Evolutionary conservation across 2,113 vertebrate species (phyloP).

Genomic region (Hypanus sabinus): DNA sequence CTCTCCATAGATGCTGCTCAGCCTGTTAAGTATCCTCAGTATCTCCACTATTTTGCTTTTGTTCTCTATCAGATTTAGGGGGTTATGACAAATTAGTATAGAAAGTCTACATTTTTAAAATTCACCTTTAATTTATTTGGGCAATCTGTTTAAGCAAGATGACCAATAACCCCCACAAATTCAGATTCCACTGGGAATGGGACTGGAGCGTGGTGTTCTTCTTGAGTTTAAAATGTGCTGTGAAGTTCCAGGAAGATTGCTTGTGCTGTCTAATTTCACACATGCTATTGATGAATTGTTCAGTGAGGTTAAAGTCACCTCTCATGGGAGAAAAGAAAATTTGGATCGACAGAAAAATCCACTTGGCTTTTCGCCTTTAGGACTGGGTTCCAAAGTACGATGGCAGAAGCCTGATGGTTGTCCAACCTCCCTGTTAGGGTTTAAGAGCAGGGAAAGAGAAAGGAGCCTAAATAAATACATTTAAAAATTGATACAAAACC

Average conservation of each 20-base stretch:
- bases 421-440: neutral
- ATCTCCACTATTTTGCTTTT: too few relatives aligned
- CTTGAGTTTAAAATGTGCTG: neutral
- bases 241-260: neutral
- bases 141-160: neutral
- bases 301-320: neutral
- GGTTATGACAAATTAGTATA: too few relatives aligned
- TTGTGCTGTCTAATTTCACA: neutral
- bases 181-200: neutral
- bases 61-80: too few relatives aligned
- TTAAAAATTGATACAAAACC: neutral
- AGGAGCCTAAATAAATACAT: constrained; percentile 1
- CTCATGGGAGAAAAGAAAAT: neutral
- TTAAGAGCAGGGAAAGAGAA: neutral
- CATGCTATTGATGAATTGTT: neutral
- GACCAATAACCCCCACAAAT: neutral
- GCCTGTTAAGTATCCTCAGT: too few relatives aligned
- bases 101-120: too few relatives aligned
- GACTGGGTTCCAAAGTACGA: neutral
- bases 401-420: neutral
- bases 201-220: neutral
- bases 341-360: neutral
- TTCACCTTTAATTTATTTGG: too few relatives aligned
- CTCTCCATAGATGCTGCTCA: too few relatives aligned
- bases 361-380: neutral